A percentile compares a stretch with the other conserved stretches of the same genome.
phyloP scores from a whole-genome alignment of 2,888 invertebrate genomes.

The Trissonchulus latispiculum region DNA sequence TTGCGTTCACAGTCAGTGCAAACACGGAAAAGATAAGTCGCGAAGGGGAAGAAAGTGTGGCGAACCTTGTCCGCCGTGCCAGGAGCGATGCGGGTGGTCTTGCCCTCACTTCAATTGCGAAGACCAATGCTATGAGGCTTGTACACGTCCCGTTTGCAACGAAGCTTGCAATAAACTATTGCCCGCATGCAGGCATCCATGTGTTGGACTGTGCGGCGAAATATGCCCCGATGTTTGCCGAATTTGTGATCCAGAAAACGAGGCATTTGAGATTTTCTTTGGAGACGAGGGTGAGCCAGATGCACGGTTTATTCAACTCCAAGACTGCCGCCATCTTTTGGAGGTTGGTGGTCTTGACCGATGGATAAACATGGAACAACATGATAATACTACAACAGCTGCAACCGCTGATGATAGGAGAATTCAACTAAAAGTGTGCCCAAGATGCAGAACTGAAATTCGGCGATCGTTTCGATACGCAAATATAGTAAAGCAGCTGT shows the following conservation, averaged over 20 bases:
- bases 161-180: slow-evolving; percentile 41
- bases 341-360: slow-evolving; percentile 41
- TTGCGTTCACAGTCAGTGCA: slow-evolving; percentile 53
- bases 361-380: slow-evolving; percentile 17
- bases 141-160: slow-evolving; percentile 43
- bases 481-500: slow-evolving; percentile 49
- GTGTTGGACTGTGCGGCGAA: slow-evolving; percentile 64
- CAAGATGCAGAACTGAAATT: slow-evolving; percentile 54
- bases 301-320: slow-evolving; percentile 42
- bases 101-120: slow-evolving; percentile 47
- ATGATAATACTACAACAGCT: background rate
- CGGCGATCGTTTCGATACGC: slow-evolving; percentile 54
- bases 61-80: slow-evolving; percentile 42
- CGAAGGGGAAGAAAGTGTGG: slow-evolving; percentile 31
- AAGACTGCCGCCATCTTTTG: slow-evolving; percentile 43
- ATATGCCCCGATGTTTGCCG: slow-evolving; percentile 56
- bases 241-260: slow-evolving; percentile 48
- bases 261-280: slow-evolving; percentile 39
- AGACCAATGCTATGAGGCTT: slow-evolving; percentile 44
- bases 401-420: slow-evolving; percentile 1
- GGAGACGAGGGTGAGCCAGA: slow-evolving; percentile 52
- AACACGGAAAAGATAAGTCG: no score
- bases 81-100: slow-evolving; percentile 38
- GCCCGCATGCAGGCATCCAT: slow-evolving; percentile 50
- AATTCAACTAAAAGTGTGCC: slow-evolving; percentile 24